A percentile compares a stretch with the other conserved stretches of the same genome.
Evolutionary conservation across 2,888 invertebrate genomes (phyloP).

Genomic region (Acleris laterana): DNA sequence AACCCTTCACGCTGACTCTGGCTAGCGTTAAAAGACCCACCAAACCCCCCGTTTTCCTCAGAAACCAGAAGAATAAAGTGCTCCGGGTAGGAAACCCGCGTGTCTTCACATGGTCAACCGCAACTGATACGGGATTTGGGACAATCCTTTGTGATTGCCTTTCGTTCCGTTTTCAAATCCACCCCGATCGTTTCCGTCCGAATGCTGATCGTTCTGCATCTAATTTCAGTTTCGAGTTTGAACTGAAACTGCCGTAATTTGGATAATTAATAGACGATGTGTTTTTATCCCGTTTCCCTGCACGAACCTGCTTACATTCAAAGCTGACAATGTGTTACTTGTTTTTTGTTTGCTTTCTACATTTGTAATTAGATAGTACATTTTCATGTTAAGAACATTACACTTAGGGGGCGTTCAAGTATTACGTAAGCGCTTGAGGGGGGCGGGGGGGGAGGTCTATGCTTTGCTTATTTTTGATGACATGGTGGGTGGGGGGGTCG

Average conservation of each 20-base stretch:
- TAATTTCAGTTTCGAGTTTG: constrained; percentile 37
- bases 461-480: no score
- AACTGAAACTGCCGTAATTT: constrained; percentile 19
- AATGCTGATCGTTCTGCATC: constrained; percentile 48
- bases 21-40: constrained; percentile 50
- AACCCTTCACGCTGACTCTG: constrained; percentile 61
- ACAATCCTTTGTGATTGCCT: constrained; percentile 67
- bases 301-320: no score
- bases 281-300: no score
- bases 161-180: constrained; percentile 65
- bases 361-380: background rate
- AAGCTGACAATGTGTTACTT: background rate
- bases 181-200: constrained; percentile 50
- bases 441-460: no score
- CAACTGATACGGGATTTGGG: constrained; percentile 59
- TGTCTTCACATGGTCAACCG: constrained; percentile 49
- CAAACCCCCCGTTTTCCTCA: constrained; percentile 40
- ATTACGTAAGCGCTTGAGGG: no score
- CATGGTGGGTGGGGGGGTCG: no score
- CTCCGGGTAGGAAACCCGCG: constrained; percentile 36
- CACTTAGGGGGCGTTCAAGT: no score
- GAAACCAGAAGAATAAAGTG: constrained; percentile 44
- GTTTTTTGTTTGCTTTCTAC: background rate
- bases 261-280: constrained; percentile 21
- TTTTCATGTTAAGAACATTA: background rate